Evolutionary conservation across 2,888 invertebrate genomes (phyloP).

Genomic region (Charanyca ferruginea): DNA sequence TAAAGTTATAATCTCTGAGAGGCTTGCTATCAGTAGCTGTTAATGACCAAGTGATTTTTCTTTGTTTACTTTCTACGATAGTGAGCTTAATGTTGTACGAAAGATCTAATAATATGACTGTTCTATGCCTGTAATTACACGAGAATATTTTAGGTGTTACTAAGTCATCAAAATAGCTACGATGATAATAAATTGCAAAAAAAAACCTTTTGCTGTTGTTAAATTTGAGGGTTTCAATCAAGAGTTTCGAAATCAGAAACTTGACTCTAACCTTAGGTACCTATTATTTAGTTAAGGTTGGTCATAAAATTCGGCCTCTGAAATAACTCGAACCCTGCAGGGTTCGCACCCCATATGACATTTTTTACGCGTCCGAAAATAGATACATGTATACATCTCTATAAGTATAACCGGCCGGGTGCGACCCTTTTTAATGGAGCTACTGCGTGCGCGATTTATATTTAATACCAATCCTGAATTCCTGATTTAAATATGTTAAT

Average conservation of each 20-base stretch:
- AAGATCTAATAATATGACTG: slow-evolving; percentile 24
- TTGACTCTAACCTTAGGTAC: slow-evolving; percentile 28
- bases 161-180: slow-evolving; percentile 6
- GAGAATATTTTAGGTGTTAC: neutral
- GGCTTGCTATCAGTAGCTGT: slow-evolving; percentile 74
- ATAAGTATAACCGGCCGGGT: slow-evolving; percentile 8
- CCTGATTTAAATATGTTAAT: slow-evolving; percentile 26
- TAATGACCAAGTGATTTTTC: slow-evolving; percentile 75
- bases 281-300: slow-evolving; percentile 28
- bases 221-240: neutral
- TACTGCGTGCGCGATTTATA: slow-evolving; percentile 18
- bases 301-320: slow-evolving; percentile 8
- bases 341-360: neutral
- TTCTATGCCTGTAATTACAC: neutral
- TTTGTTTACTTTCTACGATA: slow-evolving; percentile 74
- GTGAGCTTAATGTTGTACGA: slow-evolving; percentile 57
- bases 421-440: slow-evolving; percentile 25
- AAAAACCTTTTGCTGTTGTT: neutral
- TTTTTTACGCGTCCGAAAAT: slow-evolving; percentile 15
- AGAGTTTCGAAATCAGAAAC: slow-evolving; percentile 21
- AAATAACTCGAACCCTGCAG: slow-evolving; percentile 11
- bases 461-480: slow-evolving; percentile 7
- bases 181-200: neutral
- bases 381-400: neutral
- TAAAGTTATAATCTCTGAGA: slow-evolving; percentile 81